These are phyloP conservation scores for Prietella phreatophila DNA, from an alignment of 2,113 vertebrate species.

Conservation along the genomic window DNA sequence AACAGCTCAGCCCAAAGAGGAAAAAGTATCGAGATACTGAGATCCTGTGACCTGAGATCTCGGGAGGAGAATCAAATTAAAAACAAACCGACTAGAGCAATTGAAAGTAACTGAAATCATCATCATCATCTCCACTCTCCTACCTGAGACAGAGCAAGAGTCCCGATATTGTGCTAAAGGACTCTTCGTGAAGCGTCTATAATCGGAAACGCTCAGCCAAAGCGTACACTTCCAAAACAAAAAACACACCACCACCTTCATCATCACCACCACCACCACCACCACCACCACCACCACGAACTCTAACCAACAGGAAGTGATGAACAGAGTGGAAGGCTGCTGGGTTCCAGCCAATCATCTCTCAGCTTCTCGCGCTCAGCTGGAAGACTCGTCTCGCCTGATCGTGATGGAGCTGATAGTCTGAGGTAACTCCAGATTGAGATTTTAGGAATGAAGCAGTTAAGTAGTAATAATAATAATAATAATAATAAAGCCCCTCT, in stretches of 20 bases:
- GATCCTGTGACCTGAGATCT: conserved; percentile 51
- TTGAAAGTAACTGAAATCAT: background rate
- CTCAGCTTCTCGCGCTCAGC: conserved; percentile 37
- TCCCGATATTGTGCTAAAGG: conserved; percentile 51
- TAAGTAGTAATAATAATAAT: conserved; percentile 34
- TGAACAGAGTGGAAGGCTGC: conserved; percentile 36
- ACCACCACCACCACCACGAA: background rate
- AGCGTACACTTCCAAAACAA: conserved; percentile 58
- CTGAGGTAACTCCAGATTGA: conserved; percentile 57
- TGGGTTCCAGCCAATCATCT: conserved; percentile 18
- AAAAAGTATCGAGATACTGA: conserved; percentile 71
- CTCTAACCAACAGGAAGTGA: conserved; percentile 43
- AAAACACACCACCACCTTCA: background rate
- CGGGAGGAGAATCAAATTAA: conserved; percentile 55
- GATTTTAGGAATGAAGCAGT: conserved; percentile 46
- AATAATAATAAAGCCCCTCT: conserved; percentile 59
- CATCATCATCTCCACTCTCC: conserved; percentile 49
- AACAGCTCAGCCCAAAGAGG: conserved; percentile 51
- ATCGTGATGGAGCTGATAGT: conserved; percentile 51
- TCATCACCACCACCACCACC: background rate
- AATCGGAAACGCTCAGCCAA: conserved; percentile 40
- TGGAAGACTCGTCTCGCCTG: conserved; percentile 57
- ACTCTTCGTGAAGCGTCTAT: conserved; percentile 36
- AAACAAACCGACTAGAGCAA: background rate
- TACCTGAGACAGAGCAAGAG: conserved; percentile 70